A percentile compares a stretch with the other conserved stretches of the same genome.
These are phyloP conservation scores for Caenorhabditis zanzibari DNA, from an alignment of 2,888 invertebrate genomes.

Conservation along the genomic window DNA sequence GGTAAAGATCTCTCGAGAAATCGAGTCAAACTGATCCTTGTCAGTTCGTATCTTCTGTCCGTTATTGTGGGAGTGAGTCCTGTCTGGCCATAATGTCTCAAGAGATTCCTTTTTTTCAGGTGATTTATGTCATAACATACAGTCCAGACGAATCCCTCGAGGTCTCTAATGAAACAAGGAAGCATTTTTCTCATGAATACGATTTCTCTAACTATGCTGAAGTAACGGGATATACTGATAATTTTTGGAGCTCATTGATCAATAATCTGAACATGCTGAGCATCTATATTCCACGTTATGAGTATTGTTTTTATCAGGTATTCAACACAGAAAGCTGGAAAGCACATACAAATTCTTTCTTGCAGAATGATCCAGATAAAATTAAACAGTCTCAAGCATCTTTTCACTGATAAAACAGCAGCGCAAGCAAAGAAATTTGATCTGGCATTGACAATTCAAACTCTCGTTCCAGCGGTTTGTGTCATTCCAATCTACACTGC, in stretches of 20 bases:
- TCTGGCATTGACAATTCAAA: conserved; percentile 48
- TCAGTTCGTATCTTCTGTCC: conserved; percentile 39
- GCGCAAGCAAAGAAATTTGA: conserved; percentile 46
- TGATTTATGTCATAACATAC: conserved; percentile 33
- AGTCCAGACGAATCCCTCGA: conserved; percentile 20
- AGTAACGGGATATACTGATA: conserved; percentile 40
- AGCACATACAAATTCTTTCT: not conserved
- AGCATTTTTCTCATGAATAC: not conserved
- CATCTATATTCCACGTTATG: conserved; percentile 33
- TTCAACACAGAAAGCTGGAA: no score
- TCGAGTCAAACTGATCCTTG: conserved; percentile 27
- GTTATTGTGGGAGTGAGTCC: conserved; percentile 31
- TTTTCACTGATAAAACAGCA: conserved; percentile 50
- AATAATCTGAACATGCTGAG: conserved; percentile 43
- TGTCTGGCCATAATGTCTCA: not conserved
- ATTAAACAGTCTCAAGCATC: conserved; percentile 49
- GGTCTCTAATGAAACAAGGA: conserved; percentile 28
- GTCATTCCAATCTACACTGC: conserved; percentile 40
- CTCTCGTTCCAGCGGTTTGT: conserved; percentile 44
- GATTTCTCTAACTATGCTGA: conserved; percentile 41
- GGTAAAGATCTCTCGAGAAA: conserved; percentile 8
- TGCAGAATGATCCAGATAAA: conserved; percentile 48
- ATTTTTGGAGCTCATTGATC: conserved; percentile 38
- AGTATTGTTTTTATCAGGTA: conserved; percentile 43
- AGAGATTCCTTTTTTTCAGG: conserved; percentile 15